Percentiles rank a stretch among this genome's conserved stretches.
Evolutionary conservation across 2,113 vertebrate species (phyloP).

Genomic region (Phalacrocorax aristotelis): DNA sequence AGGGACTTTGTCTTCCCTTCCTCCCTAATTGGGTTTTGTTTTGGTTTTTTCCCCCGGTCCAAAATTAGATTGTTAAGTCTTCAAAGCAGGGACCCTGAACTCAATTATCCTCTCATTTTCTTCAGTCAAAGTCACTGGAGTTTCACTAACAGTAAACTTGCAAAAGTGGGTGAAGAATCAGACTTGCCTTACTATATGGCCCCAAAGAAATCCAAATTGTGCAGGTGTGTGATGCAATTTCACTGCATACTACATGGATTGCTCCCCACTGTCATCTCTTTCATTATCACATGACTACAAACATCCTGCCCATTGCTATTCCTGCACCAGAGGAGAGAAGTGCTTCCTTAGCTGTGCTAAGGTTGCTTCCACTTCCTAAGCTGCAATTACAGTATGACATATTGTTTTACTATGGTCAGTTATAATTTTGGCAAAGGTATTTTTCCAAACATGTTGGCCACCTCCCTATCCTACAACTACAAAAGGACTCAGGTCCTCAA

Average conservation of each 20-base stretch:
- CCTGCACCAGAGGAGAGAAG: neutral
- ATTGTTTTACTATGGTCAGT: neutral
- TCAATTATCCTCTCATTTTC: constrained; percentile 45
- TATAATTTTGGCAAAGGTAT: neutral
- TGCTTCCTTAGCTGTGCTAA: neutral
- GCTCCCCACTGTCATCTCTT: neutral
- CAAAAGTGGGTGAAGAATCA: neutral
- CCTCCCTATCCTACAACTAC: neutral
- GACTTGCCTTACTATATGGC: neutral
- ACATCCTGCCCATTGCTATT: neutral
- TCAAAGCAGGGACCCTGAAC: constrained; percentile 51
- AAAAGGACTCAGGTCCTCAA: neutral
- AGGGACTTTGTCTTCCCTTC: constrained; percentile 30
- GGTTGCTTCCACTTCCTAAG: neutral
- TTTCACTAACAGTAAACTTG: neutral
- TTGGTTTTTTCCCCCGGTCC: constrained; percentile 6
- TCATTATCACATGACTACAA: neutral
- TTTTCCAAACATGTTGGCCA: neutral
- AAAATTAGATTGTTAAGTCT: constrained; percentile 41
- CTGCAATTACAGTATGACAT: neutral
- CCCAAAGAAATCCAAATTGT: neutral
- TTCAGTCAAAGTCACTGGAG: constrained; percentile 18
- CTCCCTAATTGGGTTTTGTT: constrained; percentile 47
- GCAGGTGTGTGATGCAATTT: rapidly evolving
- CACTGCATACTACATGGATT: neutral